Evolutionary conservation across 2,888 invertebrate genomes (phyloP), one percentile per base, ranked within the genome.

Genomic region (Noctuana brunneofusca): DNA sequence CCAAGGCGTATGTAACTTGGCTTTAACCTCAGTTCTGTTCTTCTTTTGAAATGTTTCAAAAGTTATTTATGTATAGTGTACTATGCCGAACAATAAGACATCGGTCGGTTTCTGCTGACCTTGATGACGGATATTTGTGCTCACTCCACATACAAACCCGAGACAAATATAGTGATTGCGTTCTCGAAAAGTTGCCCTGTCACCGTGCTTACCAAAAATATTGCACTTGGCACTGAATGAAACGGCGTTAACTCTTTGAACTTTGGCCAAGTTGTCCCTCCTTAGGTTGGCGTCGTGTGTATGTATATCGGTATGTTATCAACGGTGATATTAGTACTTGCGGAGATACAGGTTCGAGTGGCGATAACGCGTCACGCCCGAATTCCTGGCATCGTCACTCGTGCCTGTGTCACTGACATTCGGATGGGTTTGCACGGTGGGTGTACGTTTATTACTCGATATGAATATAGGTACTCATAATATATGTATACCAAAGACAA

Each of bases 141-240:
- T 12, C 32, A 18, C 18, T 20, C 14, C 14, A 14, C 50, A 50
- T 22, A 12, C 20, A 48, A 57, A 57, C 30, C 30, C 3, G 11
- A 24, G 46, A 50, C 55, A 35, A 64, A 65, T 69, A 65, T 66
- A 79, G 75, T 72, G 75, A 76, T 79, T 79, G 72, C 76, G 75
- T 73, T 64, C 71, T 69, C 66, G 73, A 74, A 80, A 83, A 78
- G 66, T 69, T 79, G 80, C 80, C 65, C 66, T 78, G 81, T 85
- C 85, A 84, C 79, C 76, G 75, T 65, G 55, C 69, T 74, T 71
- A 80, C 86, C 85, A 85, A 85, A 89, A 84, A 87, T 89, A 88
- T 85, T 86, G 80, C 83, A 81, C 84, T 88, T 89, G 88, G 89
- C 89, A 87, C 83, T 80, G 80, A 81, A 82, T 78, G 79, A 79